Evolutionary conservation across 2,888 invertebrate genomes (phyloP).

Genomic region (Pheosia tremula): DNA sequence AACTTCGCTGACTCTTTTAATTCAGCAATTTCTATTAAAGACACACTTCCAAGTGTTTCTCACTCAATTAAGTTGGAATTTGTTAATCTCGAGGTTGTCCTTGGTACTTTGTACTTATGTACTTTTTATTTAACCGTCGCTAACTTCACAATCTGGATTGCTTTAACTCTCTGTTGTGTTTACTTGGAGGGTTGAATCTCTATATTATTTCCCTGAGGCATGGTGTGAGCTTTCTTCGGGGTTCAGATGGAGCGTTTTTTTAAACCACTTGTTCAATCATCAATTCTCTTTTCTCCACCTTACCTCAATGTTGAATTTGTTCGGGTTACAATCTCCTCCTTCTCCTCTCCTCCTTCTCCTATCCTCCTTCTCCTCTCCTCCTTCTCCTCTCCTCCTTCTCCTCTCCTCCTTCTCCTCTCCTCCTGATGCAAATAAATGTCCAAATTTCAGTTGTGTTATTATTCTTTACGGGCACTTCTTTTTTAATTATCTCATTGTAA

Average conservation of each 20-base stretch:
- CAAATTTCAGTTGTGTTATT: too few relatives aligned
- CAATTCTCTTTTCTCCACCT: too few relatives aligned
- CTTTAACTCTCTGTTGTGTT: neutral
- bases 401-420: too few relatives aligned
- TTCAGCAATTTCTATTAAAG: conserved; percentile 3
- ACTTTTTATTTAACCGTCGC: neutral
- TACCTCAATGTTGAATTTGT: too few relatives aligned
- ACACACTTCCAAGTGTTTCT: neutral
- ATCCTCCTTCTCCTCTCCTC: too few relatives aligned
- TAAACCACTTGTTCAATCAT: too few relatives aligned
- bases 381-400: too few relatives aligned
- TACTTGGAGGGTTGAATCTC: neutral
- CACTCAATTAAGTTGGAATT: neutral
- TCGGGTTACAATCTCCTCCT: too few relatives aligned
- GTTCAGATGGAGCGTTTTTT: neutral
- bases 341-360: too few relatives aligned
- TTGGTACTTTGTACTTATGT: neutral
- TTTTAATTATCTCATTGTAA: too few relatives aligned
- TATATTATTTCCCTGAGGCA: conserved; percentile 3
- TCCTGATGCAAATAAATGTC: too few relatives aligned
- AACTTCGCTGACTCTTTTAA: neutral
- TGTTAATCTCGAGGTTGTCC: neutral
- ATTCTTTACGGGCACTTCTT: too few relatives aligned
- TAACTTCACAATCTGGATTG: neutral
- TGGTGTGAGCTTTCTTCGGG: neutral